These are phyloP conservation scores for Salvelinus fontinalis DNA, from an alignment of 2,113 vertebrate species.

Conservation along the genomic window DNA sequence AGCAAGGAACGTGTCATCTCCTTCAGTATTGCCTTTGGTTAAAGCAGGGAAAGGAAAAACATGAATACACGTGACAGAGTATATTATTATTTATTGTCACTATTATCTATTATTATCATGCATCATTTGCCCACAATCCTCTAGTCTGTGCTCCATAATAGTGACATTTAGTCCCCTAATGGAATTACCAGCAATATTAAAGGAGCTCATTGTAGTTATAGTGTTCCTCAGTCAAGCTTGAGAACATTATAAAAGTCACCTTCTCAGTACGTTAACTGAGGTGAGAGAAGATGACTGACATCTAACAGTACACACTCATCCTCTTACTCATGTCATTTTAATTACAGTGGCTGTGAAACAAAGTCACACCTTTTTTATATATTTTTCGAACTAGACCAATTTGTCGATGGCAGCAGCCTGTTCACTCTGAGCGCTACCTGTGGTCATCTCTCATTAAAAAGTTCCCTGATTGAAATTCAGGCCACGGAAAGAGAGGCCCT, in stretches of 20 bases:
- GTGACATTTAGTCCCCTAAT: neutral
- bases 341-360: neutral
- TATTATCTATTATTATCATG: slow-evolving; percentile 2
- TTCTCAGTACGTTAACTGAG: neutral
- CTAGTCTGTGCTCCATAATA: neutral
- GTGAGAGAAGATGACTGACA: slow-evolving; percentile 8
- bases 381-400: neutral
- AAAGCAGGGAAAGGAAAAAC: neutral
- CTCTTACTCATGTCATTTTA: slow-evolving; percentile 5
- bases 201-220: neutral
- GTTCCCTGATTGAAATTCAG: slow-evolving; percentile 53
- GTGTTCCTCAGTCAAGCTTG: slow-evolving; percentile 5
- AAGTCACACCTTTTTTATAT: neutral
- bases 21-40: neutral
- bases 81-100: neutral
- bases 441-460: slow-evolving; percentile 21
- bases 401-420: neutral
- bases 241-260: neutral
- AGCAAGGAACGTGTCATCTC: neutral
- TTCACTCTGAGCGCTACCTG: slow-evolving; percentile 10
- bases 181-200: neutral
- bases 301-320: neutral
- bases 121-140: neutral
- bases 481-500: slow-evolving; percentile 36
- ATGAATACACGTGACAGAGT: neutral